These are phyloP conservation scores for Agrochola lychnidis DNA, from an alignment of 2,888 invertebrate genomes.

Conservation along the genomic window DNA sequence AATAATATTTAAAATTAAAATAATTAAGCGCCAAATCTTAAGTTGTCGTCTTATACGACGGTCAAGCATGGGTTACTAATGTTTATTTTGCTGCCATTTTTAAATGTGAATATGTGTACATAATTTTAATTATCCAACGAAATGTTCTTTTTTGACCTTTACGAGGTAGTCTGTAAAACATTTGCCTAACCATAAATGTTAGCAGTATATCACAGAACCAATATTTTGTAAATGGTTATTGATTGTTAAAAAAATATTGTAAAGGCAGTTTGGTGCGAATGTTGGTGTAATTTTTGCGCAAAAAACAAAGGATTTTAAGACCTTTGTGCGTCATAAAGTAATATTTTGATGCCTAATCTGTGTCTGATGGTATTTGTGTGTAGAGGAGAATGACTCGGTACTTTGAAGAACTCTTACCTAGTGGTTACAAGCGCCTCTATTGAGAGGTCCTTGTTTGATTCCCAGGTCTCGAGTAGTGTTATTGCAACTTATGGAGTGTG, in stretches of 20 bases:
- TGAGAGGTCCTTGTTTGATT: slow-evolving; percentile 46
- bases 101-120: slow-evolving; percentile 73
- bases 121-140: slow-evolving; percentile 76
- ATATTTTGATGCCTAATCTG: neutral
- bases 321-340: neutral
- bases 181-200: slow-evolving; percentile 46
- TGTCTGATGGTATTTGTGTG: slow-evolving; percentile 16
- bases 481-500: slow-evolving; percentile 33
- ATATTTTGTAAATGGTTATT: slow-evolving; percentile 52
- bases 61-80: slow-evolving; percentile 68
- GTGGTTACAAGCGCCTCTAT: slow-evolving; percentile 30
- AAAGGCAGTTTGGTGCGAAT: slow-evolving; percentile 3
- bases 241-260: slow-evolving; percentile 35
- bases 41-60: slow-evolving; percentile 67
- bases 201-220: slow-evolving; percentile 48
- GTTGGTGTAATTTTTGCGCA: neutral
- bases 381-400: slow-evolving; percentile 21
- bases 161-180: slow-evolving; percentile 27
- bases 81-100: slow-evolving; percentile 77
- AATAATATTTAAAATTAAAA: neutral
- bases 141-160: slow-evolving; percentile 67
- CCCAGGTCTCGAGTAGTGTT: slow-evolving; percentile 28
- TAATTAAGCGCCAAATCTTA: slow-evolving; percentile 33
- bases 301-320: slow-evolving; percentile 6
- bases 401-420: slow-evolving; percentile 28